These are phyloP conservation scores for Hydroisotoma schaefferi DNA, from an alignment of 2,888 invertebrate genomes.

Conservation along the genomic window DNA sequence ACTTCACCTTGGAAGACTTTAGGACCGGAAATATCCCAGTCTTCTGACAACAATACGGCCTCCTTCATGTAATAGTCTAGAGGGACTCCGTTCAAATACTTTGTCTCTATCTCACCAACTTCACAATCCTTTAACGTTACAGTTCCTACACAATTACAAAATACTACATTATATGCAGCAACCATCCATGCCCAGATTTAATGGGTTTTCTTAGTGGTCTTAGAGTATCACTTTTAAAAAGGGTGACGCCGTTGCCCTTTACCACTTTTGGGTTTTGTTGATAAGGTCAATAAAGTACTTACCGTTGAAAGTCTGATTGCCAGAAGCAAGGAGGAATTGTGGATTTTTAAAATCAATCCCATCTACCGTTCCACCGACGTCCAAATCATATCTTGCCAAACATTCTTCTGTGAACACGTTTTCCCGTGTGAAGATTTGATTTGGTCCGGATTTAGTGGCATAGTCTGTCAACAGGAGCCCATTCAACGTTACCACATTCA, in stretches of 20 bases:
- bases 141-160: slow-evolving; percentile 1
- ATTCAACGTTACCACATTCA: slow-evolving; percentile 23
- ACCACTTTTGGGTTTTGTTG: too few relatives aligned
- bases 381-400: neutral
- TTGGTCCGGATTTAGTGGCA: slow-evolving; percentile 13
- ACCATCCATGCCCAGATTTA: too few relatives aligned
- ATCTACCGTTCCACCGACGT: slow-evolving; percentile 11
- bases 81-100: slow-evolving; percentile 14
- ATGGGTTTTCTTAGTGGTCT: too few relatives aligned
- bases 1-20: slow-evolving; percentile 1
- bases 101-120: slow-evolving; percentile 13
- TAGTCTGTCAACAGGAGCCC: slow-evolving; percentile 26
- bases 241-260: too few relatives aligned
- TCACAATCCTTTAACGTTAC: slow-evolving; percentile 12
- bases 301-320: slow-evolving; percentile 40
- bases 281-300: neutral
- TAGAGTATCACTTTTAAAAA: too few relatives aligned
- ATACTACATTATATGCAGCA: too few relatives aligned
- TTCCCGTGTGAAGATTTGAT: slow-evolving; percentile 11
- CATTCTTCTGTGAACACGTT: slow-evolving; percentile 23
- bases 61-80: slow-evolving; percentile 14
- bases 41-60: slow-evolving; percentile 21
- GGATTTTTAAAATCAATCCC: slow-evolving; percentile 26
- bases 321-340: slow-evolving; percentile 19
- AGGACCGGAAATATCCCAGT: slow-evolving; percentile 12